phyloP scores from a whole-genome alignment of 2,113 vertebrate genomes.

The Stigmatopora argus region DNA sequence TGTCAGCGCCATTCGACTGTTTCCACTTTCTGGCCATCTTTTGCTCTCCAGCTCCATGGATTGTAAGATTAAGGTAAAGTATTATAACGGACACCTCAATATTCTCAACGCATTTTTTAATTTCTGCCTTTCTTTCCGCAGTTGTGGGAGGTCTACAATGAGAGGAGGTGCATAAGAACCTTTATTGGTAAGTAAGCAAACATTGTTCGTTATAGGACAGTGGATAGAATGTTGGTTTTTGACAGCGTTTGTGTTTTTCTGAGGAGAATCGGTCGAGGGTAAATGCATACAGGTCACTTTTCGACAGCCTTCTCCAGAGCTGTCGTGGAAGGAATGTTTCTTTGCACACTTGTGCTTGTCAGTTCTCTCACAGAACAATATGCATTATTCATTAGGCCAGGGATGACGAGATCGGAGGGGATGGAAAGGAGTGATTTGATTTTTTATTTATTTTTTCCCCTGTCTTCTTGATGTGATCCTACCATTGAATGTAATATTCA shows the following conservation, averaged over 20 bases:
- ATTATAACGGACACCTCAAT: not conserved
- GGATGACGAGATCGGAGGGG: conserved; percentile 22
- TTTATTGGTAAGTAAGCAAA: conserved; percentile 84
- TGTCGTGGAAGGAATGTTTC: conserved; percentile 59
- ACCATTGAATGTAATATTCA: not conserved
- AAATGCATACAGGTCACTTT: conserved; percentile 41
- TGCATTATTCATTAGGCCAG: conserved; percentile 62
- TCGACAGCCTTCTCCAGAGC: conserved; percentile 22
- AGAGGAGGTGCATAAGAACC: conserved; percentile 88
- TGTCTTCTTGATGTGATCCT: not conserved
- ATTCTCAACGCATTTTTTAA: not conserved
- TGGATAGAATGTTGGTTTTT: not conserved
- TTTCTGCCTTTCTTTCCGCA: conserved; percentile 36
- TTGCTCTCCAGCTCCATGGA: conserved; percentile 95
- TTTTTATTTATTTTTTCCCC: not conserved
- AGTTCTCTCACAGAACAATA: conserved; percentile 49
- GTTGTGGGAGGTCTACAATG: conserved; percentile 97
- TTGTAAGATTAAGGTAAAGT: conserved; percentile 93
- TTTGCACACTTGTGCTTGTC: conserved; percentile 57
- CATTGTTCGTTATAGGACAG: not conserved
- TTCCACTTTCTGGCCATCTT: conserved; percentile 89
- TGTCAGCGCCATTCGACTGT: conserved; percentile 93
- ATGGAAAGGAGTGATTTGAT: conserved; percentile 4
- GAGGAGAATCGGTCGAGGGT: not conserved
- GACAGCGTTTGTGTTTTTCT: not conserved